Evolutionary conservation across 2,888 invertebrate species (phyloP).

Genomic region (Chalcosyrphus nemorum): DNA sequence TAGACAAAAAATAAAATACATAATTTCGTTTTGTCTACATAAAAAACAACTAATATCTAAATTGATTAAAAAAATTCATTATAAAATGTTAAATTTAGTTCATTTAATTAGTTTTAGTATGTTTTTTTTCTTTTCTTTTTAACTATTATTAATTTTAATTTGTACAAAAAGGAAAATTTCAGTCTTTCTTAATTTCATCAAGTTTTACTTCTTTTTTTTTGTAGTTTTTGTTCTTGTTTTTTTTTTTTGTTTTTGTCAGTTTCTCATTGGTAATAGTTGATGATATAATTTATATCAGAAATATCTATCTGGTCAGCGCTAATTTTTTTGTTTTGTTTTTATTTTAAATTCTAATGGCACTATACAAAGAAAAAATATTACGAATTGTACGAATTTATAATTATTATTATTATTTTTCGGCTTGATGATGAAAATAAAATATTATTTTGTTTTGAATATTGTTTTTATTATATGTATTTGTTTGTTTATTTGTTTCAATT

Average conservation of each 20-base stretch:
- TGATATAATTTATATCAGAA: slow-evolving; percentile 64
- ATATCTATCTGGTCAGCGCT: slow-evolving; percentile 59
- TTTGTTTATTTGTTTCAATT: slow-evolving; percentile 23
- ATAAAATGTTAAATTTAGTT: slow-evolving; percentile 75
- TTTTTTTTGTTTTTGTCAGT: slow-evolving; percentile 47
- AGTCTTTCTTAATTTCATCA: slow-evolving; percentile 69
- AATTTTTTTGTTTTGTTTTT: slow-evolving; percentile 24
- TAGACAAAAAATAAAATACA: slow-evolving; percentile 29
- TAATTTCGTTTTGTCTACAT: slow-evolving; percentile 49
- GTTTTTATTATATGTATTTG: slow-evolving; percentile 6
- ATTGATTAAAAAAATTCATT: slow-evolving; percentile 60
- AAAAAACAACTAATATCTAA: slow-evolving; percentile 64
- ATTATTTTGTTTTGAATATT: slow-evolving; percentile 33
- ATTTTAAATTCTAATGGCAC: slow-evolving; percentile 62
- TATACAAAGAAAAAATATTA: slow-evolving; percentile 37
- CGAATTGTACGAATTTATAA: slow-evolving; percentile 3
- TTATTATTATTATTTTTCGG: neutral
- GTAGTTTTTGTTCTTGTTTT: slow-evolving; percentile 51
- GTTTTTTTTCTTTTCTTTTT: slow-evolving; percentile 58
- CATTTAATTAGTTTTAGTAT: slow-evolving; percentile 73
- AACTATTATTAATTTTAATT: slow-evolving; percentile 66
- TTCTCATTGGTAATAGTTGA: slow-evolving; percentile 54
- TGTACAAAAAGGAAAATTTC: slow-evolving; percentile 71
- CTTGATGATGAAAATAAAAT: slow-evolving; percentile 65
- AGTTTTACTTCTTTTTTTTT: too few relatives aligned